Evolutionary conservation across 1,140 invertebrate species (phyloP).

Genomic region (Pinna nobilis): DNA sequence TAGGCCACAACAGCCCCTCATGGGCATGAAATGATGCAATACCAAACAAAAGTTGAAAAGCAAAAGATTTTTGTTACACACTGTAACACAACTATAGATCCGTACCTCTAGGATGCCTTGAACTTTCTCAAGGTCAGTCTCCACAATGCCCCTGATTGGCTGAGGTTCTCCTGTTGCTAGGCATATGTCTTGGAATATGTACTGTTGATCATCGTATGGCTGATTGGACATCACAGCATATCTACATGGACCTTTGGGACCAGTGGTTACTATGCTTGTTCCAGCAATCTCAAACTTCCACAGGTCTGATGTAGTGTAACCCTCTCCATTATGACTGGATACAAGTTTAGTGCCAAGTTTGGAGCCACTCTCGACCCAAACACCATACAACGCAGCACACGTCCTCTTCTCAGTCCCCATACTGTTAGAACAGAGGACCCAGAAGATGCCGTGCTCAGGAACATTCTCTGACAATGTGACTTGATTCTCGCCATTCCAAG

Average conservation of each 20-base stretch:
- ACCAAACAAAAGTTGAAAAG: too few relatives aligned
- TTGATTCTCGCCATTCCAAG: slow-evolving; percentile 30
- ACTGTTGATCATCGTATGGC: slow-evolving; percentile 6
- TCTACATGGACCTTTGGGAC: slow-evolving; percentile 53
- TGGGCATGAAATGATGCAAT: too few relatives aligned
- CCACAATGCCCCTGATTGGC: slow-evolving; percentile 38
- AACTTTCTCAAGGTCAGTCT: slow-evolving; percentile 30
- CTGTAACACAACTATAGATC: too few relatives aligned
- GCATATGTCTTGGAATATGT: slow-evolving; percentile 29
- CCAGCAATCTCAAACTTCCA: slow-evolving; percentile 48
- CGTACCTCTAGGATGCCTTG: slow-evolving; percentile 41
- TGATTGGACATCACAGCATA: slow-evolving; percentile 53
- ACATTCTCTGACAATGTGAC: slow-evolving; percentile 25
- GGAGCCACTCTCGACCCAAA: slow-evolving; percentile 24
- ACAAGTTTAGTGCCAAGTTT: slow-evolving; percentile 17
- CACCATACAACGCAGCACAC: slow-evolving; percentile 43
- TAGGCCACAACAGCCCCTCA: too few relatives aligned
- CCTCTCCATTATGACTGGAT: slow-evolving; percentile 25
- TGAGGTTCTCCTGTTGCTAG: slow-evolving; percentile 43
- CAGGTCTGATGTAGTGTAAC: slow-evolving; percentile 38
- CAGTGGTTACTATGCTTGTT: slow-evolving; percentile 31
- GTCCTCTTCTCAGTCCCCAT: slow-evolving; percentile 52
- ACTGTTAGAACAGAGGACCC: slow-evolving; percentile 59
- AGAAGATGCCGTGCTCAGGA: slow-evolving; percentile 27
- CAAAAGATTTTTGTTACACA: too few relatives aligned